Evolutionary conservation across 2,888 invertebrate species (phyloP).

Genomic region (Imbricaverruca yamaguchii): DNA sequence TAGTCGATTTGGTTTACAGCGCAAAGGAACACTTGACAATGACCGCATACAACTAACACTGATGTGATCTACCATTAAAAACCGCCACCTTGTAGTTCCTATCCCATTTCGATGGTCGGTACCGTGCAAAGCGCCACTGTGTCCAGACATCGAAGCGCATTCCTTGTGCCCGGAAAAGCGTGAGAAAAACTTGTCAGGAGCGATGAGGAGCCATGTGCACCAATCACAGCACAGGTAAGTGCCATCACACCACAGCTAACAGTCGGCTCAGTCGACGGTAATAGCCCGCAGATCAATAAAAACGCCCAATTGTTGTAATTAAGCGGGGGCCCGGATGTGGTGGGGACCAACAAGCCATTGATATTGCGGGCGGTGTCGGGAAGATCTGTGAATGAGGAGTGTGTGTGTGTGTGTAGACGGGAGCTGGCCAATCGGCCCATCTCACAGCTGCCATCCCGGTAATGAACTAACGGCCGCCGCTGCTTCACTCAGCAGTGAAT

Average conservation of each 20-base stretch:
- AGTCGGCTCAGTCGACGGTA: background rate
- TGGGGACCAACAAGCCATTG: background rate
- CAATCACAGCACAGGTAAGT: background rate
- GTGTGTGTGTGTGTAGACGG: background rate
- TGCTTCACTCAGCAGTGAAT: background rate
- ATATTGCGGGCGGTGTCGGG: background rate
- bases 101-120: too few relatives aligned
- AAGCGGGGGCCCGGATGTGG: conserved; percentile 12
- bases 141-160: too few relatives aligned
- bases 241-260: background rate
- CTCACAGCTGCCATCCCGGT: background rate
- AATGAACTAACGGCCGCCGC: background rate
- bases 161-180: background rate
- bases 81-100: too few relatives aligned
- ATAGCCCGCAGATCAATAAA: background rate
- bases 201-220: background rate
- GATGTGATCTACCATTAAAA: too few relatives aligned
- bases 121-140: too few relatives aligned
- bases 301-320: conserved; percentile 1
- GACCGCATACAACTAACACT: too few relatives aligned
- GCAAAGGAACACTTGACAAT: too few relatives aligned
- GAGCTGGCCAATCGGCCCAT: background rate
- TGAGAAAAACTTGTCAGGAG: background rate
- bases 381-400: background rate
- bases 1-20: too few relatives aligned